Evolutionary conservation across 2,113 vertebrate species (phyloP), one percentile per base, ranked within the genome.

Genomic region (Nothocercus julius): DNA sequence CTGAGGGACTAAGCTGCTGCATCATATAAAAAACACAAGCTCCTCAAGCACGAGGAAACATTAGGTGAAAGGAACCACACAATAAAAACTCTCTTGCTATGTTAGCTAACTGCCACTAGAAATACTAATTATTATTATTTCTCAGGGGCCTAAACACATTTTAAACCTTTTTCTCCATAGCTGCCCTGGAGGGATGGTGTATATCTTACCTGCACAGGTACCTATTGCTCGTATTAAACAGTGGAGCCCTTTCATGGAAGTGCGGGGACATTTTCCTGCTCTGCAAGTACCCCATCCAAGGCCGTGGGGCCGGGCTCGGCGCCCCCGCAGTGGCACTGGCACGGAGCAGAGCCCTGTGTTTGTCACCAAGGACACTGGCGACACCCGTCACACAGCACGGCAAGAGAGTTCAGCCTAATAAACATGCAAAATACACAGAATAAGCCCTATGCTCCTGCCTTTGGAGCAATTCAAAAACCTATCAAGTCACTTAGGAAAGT

Each of bases 321-420:
- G 36, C 3, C 92, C 92, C 68, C 95, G 95, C 94, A 72, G 76
- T 67, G 64, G 54, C 64, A 94, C 5, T 81, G 27, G 82, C 30
- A 63, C 82, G 47, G 90, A 62, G 5, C 9, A 47, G 40, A 30
- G 92, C 85, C 85, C 36, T 8, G 36, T 36, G 36, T 89, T 88
- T 94, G 94, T 84, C 82, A 90, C 87, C 13, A 58, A 32, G 51
- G 85, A 59, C 0, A 14, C 63, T 88, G 47, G 40, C 17, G 34
- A 67, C 38, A 44, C 42, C 77, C 79, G 28, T 12, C 28, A 30
- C 49, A 94, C 75, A 87, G 63, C 0, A 32, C 30, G 13, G 63
- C 4, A 15, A 27, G 82, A 90, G 72, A 85, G 83, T 61, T 74
- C 9, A 36, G 85, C 56, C 47, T 47, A 69, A 91, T 16, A 90